Evolutionary conservation across 2,888 invertebrate genomes (phyloP).

Genomic region (Orthonychiurus folsomi): DNA sequence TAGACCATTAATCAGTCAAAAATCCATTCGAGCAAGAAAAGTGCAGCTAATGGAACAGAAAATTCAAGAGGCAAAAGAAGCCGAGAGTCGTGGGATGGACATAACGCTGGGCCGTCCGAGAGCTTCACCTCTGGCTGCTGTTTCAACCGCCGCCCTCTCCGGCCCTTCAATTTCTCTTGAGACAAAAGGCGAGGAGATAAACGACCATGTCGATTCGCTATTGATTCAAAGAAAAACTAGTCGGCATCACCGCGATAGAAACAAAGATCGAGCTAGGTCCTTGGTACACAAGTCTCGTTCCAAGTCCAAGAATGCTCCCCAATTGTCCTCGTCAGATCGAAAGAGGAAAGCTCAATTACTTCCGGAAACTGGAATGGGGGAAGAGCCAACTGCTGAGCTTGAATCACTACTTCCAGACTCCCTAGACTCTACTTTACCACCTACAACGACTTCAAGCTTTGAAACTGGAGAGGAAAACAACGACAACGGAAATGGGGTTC

Average conservation of each 20-base stretch:
- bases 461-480: too few relatives aligned
- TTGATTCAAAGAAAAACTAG: neutral
- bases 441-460: too few relatives aligned
- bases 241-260: neutral
- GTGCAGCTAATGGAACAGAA: conserved; percentile 13
- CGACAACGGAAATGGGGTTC: neutral
- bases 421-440: neutral
- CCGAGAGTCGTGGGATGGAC: too few relatives aligned
- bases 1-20: conserved; percentile 56
- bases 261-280: too few relatives aligned
- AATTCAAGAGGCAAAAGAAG: neutral
- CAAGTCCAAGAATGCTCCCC: too few relatives aligned
- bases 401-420: neutral
- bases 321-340: too few relatives aligned
- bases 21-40: conserved; percentile 42
- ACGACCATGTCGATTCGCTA: neutral
- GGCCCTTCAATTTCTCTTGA: neutral
- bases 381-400: neutral
- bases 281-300: too few relatives aligned
- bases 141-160: neutral
- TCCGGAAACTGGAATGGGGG: neutral
- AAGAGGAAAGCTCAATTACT: neutral
- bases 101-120: too few relatives aligned
- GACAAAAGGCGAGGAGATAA: neutral
- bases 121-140: too few relatives aligned